Base-by-base conservation (phyloP, 1,140 invertebrate genomes). In the Akabosia matsudoensis region DNA sequence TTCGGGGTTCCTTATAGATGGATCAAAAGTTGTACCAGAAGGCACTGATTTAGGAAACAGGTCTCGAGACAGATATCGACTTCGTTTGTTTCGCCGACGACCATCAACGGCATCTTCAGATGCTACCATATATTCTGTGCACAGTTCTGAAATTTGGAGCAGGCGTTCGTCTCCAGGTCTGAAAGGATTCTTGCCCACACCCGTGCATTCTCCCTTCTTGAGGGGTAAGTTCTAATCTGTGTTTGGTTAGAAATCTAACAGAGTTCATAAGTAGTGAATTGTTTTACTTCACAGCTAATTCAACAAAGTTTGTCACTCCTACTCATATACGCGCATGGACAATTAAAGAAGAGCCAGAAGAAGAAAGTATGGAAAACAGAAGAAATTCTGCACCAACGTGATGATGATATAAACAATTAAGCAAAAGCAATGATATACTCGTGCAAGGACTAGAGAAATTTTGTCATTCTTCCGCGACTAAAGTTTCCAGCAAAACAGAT, bases 131-230 rank as follows among this genome's bases (percentile, higher is more conserved):
- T 67, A 67, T 67, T 67, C 61, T 22, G 61, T 67, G 3, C 61
- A 67, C 61, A 67, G 61, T 67, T 67, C 61, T 30, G 61, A 67
- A 31, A 67, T 67, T 30, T 67, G 61, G 61, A 67, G 61, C 31
- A 4, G 61, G 31, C 24, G 22, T 30, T 16, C 7, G 10, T 30
- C 61, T 7, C 54, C 54, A 4, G 24, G n/a, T 10, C 37, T 18
- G 7, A 61, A 61, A 4, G 24, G 14, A 13, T 61, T 61, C 24
- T 22, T 16, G 14, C 24, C 54, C 54, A n/a, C 7, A 4, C 14
- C n/a, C n/a, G n/a, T n/a, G n/a, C n/a, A n/a, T n/a, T n/a, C n/a
- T n/a, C n/a, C n/a, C n/a, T n/a, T n/a, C n/a, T n/a, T n/a, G n/a
- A n/a, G n/a, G n/a, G n/a, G n/a, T n/a, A n/a, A n/a, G n/a, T n/a